Percentiles rank a stretch among this genome's conserved stretches.
Evolutionary conservation across 1,140 invertebrate genomes (phyloP).

Genomic region (Polypedilum vanderplanki): DNA sequence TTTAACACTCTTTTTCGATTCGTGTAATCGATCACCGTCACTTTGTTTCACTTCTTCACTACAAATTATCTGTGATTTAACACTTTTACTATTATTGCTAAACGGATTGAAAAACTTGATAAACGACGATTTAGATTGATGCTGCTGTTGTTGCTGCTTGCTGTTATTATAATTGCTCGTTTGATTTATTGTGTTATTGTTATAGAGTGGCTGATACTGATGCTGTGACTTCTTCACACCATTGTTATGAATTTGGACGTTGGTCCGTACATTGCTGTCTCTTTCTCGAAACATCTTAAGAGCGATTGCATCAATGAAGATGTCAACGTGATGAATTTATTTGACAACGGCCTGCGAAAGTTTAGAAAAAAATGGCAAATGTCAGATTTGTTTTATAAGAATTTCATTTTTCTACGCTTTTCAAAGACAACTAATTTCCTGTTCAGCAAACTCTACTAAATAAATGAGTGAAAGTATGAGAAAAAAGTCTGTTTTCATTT

Average conservation of each 20-base stretch:
- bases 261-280: background rate
- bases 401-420: background rate
- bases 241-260: slow-evolving; percentile 10
- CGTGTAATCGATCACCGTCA: background rate
- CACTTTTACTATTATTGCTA: slow-evolving; percentile 1
- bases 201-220: background rate
- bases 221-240: background rate
- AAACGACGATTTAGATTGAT: background rate
- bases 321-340: slow-evolving; percentile 23
- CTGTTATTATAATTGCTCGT: background rate
- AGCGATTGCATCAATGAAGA: slow-evolving; percentile 12
- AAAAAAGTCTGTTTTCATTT: background rate
- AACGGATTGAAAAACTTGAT: slow-evolving; percentile 17
- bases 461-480: background rate
- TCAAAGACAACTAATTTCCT: background rate
- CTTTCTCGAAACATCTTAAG: background rate
- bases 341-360: slow-evolving; percentile 8
- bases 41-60: background rate
- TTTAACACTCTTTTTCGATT: background rate
- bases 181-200: background rate
- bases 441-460: background rate
- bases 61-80: background rate
- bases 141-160: background rate
- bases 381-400: background rate
- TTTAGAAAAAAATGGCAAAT: background rate